A percentile compares a stretch with the other conserved stretches of the same genome.
Evolutionary conservation across 2,113 vertebrate species (phyloP).

Genomic region (Ochotona princeps): DNA sequence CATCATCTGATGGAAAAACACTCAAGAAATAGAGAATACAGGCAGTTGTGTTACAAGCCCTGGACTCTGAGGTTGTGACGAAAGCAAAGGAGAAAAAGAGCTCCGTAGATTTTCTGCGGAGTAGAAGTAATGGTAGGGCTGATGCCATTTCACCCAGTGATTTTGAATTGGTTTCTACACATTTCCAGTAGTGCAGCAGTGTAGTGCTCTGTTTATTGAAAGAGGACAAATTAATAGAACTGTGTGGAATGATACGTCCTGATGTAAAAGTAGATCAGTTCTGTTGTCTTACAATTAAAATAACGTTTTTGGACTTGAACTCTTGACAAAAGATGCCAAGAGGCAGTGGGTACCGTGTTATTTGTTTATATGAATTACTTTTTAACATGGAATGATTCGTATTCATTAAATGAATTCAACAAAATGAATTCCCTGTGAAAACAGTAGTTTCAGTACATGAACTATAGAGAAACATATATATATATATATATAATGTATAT

Average conservation of each 20-base stretch:
- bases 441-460: conserved; percentile 84
- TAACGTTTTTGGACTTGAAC: conserved; percentile 80
- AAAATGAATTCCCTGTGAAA: conserved; percentile 85
- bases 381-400: conserved; percentile 85
- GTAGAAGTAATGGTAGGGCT: conserved; percentile 45
- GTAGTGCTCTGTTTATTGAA: conserved; percentile 82
- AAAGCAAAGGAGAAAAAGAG: conserved; percentile 46
- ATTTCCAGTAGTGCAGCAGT: conserved; percentile 81
- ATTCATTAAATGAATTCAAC: conserved; percentile 84
- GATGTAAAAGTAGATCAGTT: conserved; percentile 79
- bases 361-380: conserved; percentile 87
- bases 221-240: conserved; percentile 82
- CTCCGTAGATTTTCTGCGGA: conserved; percentile 71
- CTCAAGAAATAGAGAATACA: conserved; percentile 41
- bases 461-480: conserved; percentile 84
- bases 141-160: conserved; percentile 71
- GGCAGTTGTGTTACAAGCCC: conserved; percentile 53
- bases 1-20: conserved; percentile 67
- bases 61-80: conserved; percentile 70
- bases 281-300: conserved; percentile 81
- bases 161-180: conserved; percentile 82
- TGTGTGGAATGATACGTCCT: conserved; percentile 83
- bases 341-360: conserved; percentile 79
- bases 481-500: conserved; percentile 88
- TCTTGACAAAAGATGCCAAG: conserved; percentile 82